Evolutionary conservation across 2,113 vertebrate species (phyloP), one percentile per base, ranked within the genome.

Genomic region (Leiothrix lutea): DNA sequence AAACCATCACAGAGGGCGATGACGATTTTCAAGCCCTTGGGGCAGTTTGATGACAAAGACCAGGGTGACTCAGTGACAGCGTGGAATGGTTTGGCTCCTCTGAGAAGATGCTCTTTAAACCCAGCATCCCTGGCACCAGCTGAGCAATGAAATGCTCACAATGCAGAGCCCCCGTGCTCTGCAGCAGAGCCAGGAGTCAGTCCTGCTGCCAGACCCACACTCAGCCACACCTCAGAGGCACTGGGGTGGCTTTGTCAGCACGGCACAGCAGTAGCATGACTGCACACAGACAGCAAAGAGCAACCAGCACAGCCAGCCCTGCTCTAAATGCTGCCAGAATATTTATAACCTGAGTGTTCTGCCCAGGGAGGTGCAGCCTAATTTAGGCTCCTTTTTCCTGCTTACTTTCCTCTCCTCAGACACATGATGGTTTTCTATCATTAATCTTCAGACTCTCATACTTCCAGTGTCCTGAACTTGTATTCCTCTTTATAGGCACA

Each of bases 321-420:
- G 73, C 60, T 89, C 77, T 69, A 65, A 69, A 61, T 72, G 77
- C 77, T 71, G 42, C 73, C 84, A 51, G 84, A 95, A 86, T 94
- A 97, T 96, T 97, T 95, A 96, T 97, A 94, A 73, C 77, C 62
- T 5, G 19, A 91, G 16, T n/a, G 35, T 60, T 87, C 91, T 77
- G 57, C 70, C n/a, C 67, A 93, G 66, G 86, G 69, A 94, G 15
- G n/a, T 42, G 91, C 66, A 74, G 50, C 35, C 57, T 93, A 78
- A 86, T 90, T 94, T 79, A 82, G 38, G 54, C 71, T 92, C 45
- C 74, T 81, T 69, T 80, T 90, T 88, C 70, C 89, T 91, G 74
- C 88, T 84, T 82, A 47, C 36, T 70, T 95, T 72, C 42, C 44
- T 88, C 67, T 94, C 58, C 50, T 38, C n/a, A 65, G 54, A 45